These are phyloP conservation scores for Tragelaphus buxtoni DNA, from an alignment of 2,113 vertebrate species.

Conservation along the genomic window DNA sequence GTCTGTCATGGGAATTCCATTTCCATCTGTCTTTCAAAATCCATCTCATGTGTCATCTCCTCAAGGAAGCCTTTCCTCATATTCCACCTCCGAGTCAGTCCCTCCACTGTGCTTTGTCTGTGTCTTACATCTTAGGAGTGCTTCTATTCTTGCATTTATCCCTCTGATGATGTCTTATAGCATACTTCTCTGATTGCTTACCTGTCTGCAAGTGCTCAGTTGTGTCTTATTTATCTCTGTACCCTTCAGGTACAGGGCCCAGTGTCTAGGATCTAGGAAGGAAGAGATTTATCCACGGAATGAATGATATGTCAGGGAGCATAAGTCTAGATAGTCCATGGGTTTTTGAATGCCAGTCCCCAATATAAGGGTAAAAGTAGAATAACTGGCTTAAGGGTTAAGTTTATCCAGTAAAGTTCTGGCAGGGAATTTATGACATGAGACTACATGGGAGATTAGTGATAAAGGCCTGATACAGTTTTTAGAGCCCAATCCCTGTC, in stretches of 20 bases:
- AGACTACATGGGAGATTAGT: not conserved
- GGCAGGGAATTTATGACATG: not conserved
- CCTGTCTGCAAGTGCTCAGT: not conserved
- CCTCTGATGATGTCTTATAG: not conserved
- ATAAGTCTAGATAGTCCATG: not conserved
- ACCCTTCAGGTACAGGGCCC: not conserved
- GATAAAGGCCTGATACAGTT: not conserved
- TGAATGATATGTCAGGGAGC: not conserved
- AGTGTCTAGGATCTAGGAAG: not conserved
- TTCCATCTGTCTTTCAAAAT: not conserved
- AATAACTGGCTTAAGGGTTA: not conserved
- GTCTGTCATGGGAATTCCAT: not conserved
- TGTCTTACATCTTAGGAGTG: not conserved
- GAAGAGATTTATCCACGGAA: not conserved
- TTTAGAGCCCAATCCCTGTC: not conserved
- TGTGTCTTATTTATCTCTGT: not conserved
- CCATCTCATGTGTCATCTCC: not conserved
- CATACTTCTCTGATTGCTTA: not conserved
- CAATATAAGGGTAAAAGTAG: not conserved
- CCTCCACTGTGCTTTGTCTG: not conserved
- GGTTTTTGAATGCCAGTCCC: not conserved
- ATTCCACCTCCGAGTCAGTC: not conserved
- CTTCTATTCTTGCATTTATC: not conserved
- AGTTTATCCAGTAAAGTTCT: not conserved
- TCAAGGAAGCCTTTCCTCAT: not conserved